Evolutionary conservation across 2,113 vertebrate species (phyloP), one percentile per base, ranked within the genome.

Genomic region (Oreochromis tanganicae): DNA sequence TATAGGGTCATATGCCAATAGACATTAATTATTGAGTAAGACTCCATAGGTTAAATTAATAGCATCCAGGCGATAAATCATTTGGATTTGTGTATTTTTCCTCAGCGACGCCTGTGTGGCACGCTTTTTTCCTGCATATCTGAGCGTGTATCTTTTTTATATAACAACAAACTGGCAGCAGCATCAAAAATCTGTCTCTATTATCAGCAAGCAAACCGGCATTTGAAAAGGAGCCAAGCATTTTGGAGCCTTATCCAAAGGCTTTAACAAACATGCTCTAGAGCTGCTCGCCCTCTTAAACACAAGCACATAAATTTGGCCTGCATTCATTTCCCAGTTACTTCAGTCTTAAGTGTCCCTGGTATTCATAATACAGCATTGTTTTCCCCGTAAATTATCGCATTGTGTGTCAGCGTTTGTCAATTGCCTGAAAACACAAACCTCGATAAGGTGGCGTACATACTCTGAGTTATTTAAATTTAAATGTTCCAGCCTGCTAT

Each of bases 1-100:
- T 17, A 90, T 78, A 80, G 93, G 88, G 91, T 92, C 93, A 91
- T 32, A 89, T 90, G 89, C 86, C 92, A 91, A 89, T 75, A 92
- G 87, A 87, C 90, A 93, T 93, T 93, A 88, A 93, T 94, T 91
- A 94, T 91, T 91, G 92, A 93, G 68, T 84, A 85, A 83, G 86
- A 80, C 83, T 92, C 83, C 82, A 89, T 86, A 68, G 84, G 86
- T 93, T 93, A 87, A 92, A 92, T 91, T 84, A 90, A 90, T 88
- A 68, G 90, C 52, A 82, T 84, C 56, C 27, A 54, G 32, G 84
- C 63, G 54, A 91, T 92, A 86, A 93, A 92, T 92, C 78, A 89
- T 82, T 50, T 78, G 32, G 81, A 54, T 92, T 82, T 83, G 82
- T 82, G 9, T 52, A 27, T 82, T 82, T 83, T 52, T 82, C 9